Base-by-base conservation (phyloP, 2,888 invertebrate genomes). In the Cryptocheilus praepositus region DNA sequence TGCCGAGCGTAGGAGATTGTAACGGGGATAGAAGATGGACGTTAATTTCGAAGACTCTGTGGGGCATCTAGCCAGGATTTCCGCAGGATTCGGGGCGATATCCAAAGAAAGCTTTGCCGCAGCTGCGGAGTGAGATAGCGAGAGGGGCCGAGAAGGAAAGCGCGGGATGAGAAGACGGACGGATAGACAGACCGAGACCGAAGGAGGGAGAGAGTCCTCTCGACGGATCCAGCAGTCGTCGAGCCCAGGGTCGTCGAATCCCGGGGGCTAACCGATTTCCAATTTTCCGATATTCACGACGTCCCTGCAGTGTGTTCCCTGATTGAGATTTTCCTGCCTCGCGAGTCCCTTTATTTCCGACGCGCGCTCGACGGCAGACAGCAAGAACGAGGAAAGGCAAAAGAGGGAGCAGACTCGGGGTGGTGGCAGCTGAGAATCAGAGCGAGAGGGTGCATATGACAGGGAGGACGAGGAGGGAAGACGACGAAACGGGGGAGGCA, bases 221-320 rank as follows among this genome's bases (percentile, higher is more conserved):
- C 49, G 18, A 5, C 2, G n/a, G 49, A 3, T 16, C 16, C 18
- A 7, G 16, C 18, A 49, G 49, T 18, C n/a, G n/a, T 49, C n/a
- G 49, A 49, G 49, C 22, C 22, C 53, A 53, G 53, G 21, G 67
- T 66, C 73, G 69, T 49, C 67, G 68, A 72, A 73, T 77, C 67
- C 68, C 70, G 57, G 49, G 61, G 61, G 72, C 71, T 81, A 83
- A 83, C 81, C 81, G 79, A 83, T 81, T 83, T 83, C 78, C 81
- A 79, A 83, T 83, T 83, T 78, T 71, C 78, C 80, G 74, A 83
- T 83, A 83, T 83, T 83, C 81, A 75, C 76, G 78, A 80, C 75
- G 68, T 73, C 65, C 51, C 71, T 46, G 57, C 69, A 52, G 66
- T 75, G 69, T 79, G 71, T 78, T 77, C 76, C 71, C 71, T 71